Evolutionary conservation across 1,140 invertebrate species (phyloP), one percentile per base, ranked within the genome.

Genomic region (Drosophila lacteicornis): DNA sequence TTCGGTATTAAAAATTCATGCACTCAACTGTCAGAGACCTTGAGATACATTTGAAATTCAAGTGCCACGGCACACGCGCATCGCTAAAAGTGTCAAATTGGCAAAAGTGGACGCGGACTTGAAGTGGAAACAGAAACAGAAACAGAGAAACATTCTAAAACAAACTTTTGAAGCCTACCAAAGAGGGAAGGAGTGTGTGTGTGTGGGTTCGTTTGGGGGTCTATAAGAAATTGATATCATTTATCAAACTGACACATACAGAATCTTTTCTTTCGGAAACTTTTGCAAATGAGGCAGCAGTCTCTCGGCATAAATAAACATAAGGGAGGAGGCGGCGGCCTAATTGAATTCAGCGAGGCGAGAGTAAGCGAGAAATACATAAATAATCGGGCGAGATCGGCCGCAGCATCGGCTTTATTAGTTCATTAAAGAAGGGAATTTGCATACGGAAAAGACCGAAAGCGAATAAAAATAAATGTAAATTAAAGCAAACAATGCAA

Each of bases 181-280:
- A 62, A 19, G 25, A n/a, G 15, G 22, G 7, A 19, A 9, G 17
- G 25, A 19, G 45, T 1, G 38, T 40, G 55, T 13, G 58, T 45
- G 58, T 45, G 57, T 36, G 68, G 36, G 70, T 69, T 47, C 25
- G 38, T 56, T 22, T 30, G 25, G 53, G 76, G 70, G 70, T 84
- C 82, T 76, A 90, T 90, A 88, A 88, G 84, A 88, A 88, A 88
- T 88, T 88, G 84, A 88, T 88, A 88, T 88, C 77, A 88, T 88
- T 88, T 88, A 88, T 88, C 84, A 88, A 90, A 79, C 73, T 88
- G 84, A 88, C 84, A 87, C 80, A 74, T 62, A 63, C 76, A 82
- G 65, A 65, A 69, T 77, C 50, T 68, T 42, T 75, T 83, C 68
- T 45, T 68, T 58, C 19, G 58, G 63, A 79, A 86, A 77, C 63